Evolutionary conservation across 2,797 vertebrate species (phyloP).

Genomic region (Leptodactylus fallax): DNA sequence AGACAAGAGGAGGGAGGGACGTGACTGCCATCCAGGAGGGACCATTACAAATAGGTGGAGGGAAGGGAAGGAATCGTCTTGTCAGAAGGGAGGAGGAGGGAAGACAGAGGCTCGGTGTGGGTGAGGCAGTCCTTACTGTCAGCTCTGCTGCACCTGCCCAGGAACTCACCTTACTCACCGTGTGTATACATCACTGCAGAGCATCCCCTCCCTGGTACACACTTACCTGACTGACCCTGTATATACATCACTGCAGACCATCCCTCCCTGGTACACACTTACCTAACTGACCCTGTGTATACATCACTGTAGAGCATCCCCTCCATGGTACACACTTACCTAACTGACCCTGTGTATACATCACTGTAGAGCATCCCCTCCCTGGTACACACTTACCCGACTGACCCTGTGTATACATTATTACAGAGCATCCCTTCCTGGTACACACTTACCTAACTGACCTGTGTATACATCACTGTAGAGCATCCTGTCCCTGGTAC

Average conservation of each 20-base stretch:
- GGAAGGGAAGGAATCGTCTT: background rate
- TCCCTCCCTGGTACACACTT: too few species aligned
- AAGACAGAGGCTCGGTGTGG: background rate
- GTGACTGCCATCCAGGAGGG: background rate
- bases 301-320: background rate
- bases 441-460: background rate
- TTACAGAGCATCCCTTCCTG: background rate
- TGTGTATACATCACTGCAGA: background rate
- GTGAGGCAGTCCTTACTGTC: constrained; percentile 12
- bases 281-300: background rate
- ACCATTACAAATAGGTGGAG: background rate
- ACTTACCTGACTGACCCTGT: background rate
- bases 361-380: background rate
- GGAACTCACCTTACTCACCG: background rate
- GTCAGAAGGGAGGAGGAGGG: background rate
- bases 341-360: background rate
- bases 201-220: background rate
- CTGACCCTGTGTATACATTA: background rate
- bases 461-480: too few species aligned
- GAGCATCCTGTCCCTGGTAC: too few species aligned
- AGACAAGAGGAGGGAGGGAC: too few species aligned
- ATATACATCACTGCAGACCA: background rate
- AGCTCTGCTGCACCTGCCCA: background rate
- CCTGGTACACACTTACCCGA: background rate
- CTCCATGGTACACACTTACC: background rate